phyloP scores from a whole-genome alignment of 2,797 vertebrate species.

The Centroberyx gerrardi region DNA sequence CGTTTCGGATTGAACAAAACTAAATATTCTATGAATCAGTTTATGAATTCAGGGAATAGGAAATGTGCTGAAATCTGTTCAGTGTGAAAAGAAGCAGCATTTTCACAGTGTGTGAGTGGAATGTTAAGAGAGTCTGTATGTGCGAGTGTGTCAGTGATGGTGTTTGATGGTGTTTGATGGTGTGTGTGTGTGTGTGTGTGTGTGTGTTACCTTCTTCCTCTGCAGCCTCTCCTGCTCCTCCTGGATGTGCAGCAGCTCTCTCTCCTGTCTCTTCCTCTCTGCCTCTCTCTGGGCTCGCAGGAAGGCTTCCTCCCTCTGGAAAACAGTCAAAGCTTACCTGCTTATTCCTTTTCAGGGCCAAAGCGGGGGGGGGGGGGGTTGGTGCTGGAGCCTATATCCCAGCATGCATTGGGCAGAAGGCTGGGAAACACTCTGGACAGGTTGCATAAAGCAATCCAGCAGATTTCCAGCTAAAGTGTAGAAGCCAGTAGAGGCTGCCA shows the following conservation, averaged over 20 bases:
- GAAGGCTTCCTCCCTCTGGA: constrained; percentile 86
- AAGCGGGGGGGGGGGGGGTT: too few relatives aligned
- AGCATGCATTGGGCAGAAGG: too few relatives aligned
- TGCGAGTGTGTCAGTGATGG: not conserved
- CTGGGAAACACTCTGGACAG: too few relatives aligned
- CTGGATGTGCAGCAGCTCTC: constrained; percentile 86
- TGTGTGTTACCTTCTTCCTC: constrained; percentile 85
- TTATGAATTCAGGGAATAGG: too few relatives aligned
- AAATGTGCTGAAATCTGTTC: not conserved
- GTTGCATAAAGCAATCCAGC: too few relatives aligned
- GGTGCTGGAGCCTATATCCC: too few relatives aligned
- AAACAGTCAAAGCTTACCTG: constrained; percentile 9
- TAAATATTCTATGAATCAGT: too few relatives aligned
- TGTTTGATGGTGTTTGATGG: not conserved
- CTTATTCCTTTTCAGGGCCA: too few relatives aligned
- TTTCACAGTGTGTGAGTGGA: not conserved
- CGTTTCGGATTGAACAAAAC: too few relatives aligned
- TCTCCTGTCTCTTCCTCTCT: constrained; percentile 82
- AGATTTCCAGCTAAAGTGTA: too few relatives aligned
- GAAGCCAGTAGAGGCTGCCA: too few relatives aligned
- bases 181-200: constrained; percentile 26
- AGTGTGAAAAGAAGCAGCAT: not conserved
- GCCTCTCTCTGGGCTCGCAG: constrained; percentile 83
- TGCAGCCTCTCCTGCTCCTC: constrained; percentile 87
- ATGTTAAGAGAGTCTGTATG: not conserved